Conservation (phyloP, 2,888 invertebrate genomes). For the Diogma glabrata region DNA sequence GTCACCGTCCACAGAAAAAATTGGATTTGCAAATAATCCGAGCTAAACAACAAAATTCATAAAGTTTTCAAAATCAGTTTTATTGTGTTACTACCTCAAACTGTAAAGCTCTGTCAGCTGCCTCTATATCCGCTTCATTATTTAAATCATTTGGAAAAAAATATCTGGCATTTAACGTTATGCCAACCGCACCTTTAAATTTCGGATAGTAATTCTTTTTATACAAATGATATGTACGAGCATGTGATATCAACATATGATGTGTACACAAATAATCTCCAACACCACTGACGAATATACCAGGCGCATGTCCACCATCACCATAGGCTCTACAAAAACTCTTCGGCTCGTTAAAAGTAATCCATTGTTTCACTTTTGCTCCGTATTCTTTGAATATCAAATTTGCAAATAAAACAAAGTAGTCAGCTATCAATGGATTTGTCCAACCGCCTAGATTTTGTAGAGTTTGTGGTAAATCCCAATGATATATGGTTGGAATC, state of each 20-base stretch:
- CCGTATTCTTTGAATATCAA: slow-evolving; percentile 37
- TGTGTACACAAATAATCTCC: slow-evolving; percentile 41
- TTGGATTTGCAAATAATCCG: slow-evolving; percentile 32
- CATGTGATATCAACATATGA: slow-evolving; percentile 42
- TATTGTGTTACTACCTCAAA: background rate
- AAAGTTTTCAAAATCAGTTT: too few species aligned
- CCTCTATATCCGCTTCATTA: slow-evolving; percentile 16
- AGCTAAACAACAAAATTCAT: too few species aligned
- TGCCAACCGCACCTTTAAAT: slow-evolving; percentile 25
- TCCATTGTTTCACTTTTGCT: slow-evolving; percentile 41
- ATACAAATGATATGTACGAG: slow-evolving; percentile 36
- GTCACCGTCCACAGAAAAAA: slow-evolving; percentile 26
- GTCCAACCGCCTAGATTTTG: slow-evolving; percentile 44
- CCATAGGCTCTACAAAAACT: slow-evolving; percentile 41
- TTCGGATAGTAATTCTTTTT: slow-evolving; percentile 21
- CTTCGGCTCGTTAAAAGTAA: slow-evolving; percentile 47
- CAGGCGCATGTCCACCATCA: slow-evolving; percentile 21
- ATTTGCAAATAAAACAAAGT: slow-evolving; percentile 41
- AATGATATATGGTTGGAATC: slow-evolving; percentile 44
- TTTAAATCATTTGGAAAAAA: slow-evolving; percentile 21
- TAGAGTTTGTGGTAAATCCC: slow-evolving; percentile 42
- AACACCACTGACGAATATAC: slow-evolving; percentile 34
- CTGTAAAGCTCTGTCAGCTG: background rate
- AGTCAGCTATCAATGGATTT: slow-evolving; percentile 35
- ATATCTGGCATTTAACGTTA: slow-evolving; percentile 24